Evolutionary conservation across 2,797 vertebrate genomes (phyloP).

Genomic region (Sphenodon punctatus): DNA sequence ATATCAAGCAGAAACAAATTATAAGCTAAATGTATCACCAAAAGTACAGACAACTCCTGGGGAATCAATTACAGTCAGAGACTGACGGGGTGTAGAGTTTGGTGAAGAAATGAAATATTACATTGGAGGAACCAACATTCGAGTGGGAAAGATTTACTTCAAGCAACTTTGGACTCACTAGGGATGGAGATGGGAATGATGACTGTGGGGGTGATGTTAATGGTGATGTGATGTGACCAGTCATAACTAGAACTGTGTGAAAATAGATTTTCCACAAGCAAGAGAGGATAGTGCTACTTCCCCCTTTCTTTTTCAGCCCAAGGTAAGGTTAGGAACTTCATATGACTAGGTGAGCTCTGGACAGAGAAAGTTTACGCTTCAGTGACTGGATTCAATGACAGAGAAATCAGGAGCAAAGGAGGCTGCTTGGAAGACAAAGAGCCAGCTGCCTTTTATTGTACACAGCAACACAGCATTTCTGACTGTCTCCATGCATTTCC

Average conservation of each 20-base stretch:
- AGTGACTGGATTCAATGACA: no score
- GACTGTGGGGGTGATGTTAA: background rate
- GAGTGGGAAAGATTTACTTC: constrained; percentile 1
- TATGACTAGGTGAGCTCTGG: no score
- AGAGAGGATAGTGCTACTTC: no score
- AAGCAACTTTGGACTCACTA: background rate
- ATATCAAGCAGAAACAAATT: background rate
- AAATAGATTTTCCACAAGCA: no score
- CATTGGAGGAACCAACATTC: background rate
- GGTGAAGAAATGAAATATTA: background rate
- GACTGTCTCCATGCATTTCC: no score
- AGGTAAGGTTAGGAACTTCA: no score
- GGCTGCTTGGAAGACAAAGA: no score
- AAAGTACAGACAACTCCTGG: background rate
- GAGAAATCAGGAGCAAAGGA: no score
- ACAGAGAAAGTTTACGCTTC: no score
- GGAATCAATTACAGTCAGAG: background rate
- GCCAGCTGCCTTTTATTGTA: no score
- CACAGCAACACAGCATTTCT: no score
- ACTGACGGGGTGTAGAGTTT: background rate
- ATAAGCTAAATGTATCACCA: background rate
- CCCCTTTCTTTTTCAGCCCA: no score
- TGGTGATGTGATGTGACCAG: background rate
- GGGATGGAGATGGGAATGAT: background rate
- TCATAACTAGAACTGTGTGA: background rate